Evolutionary conservation across 2,113 vertebrate species (phyloP).

Genomic region (Forbesichthys agassizii): DNA sequence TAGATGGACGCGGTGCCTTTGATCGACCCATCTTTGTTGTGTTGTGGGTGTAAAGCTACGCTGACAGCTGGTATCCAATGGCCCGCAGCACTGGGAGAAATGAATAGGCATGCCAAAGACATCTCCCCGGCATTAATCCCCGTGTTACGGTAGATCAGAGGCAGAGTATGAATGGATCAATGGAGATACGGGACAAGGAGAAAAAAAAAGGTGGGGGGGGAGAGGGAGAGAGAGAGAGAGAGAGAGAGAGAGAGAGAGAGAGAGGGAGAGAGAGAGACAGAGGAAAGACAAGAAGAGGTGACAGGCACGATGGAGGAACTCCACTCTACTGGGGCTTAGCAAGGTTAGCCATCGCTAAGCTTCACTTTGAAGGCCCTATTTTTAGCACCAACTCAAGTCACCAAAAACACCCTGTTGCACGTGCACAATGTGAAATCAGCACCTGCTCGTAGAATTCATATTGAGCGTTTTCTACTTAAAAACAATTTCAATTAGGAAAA

Average conservation of each 20-base stretch:
- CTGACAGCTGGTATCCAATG: constrained; percentile 53
- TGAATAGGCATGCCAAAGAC: constrained; percentile 7
- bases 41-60: constrained; percentile 37
- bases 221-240: not conserved
- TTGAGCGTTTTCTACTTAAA: too few relatives aligned
- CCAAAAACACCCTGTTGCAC: too few relatives aligned
- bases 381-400: too few relatives aligned
- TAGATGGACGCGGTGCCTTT: constrained; percentile 40
- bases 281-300: too few relatives aligned
- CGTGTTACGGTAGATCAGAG: constrained; percentile 37
- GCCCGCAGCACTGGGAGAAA: constrained; percentile 21
- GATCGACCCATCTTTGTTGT: constrained; percentile 48
- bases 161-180: constrained; percentile 27
- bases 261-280: not conserved
- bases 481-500: too few relatives aligned
- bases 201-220: constrained; percentile 4
- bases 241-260: too few relatives aligned
- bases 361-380: too few relatives aligned
- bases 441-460: too few relatives aligned
- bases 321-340: too few relatives aligned
- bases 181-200: constrained; percentile 5
- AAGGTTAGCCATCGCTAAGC: too few relatives aligned
- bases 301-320: too few relatives aligned
- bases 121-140: constrained; percentile 46
- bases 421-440: too few relatives aligned